Evolutionary conservation across 2,113 vertebrate species (phyloP).

Genomic region (pig (Sus scrofa)): DNA sequence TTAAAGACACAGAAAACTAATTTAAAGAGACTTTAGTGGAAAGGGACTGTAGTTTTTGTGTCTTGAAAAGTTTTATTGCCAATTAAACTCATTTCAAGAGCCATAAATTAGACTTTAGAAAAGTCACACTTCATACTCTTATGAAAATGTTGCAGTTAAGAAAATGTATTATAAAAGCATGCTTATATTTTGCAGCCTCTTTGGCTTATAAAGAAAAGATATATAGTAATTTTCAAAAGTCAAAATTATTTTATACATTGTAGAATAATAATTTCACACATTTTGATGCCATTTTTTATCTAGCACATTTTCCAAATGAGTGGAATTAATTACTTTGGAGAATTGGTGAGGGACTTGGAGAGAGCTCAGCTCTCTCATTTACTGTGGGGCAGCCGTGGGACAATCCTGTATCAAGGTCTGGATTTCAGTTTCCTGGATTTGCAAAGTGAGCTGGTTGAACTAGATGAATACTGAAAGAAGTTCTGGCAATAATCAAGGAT

Average conservation of each 20-base stretch:
- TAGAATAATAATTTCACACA: constrained; percentile 15
- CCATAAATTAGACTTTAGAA: constrained; percentile 62
- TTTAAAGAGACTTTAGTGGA: constrained; percentile 43
- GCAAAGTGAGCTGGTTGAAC: not conserved
- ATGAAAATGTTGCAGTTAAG: constrained; percentile 48
- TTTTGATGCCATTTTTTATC: constrained; percentile 26
- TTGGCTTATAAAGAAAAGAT: constrained; percentile 46
- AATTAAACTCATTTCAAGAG: constrained; percentile 53
- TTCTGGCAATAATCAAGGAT: not conserved
- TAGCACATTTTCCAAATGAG: constrained; percentile 21
- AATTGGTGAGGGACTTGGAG: not conserved
- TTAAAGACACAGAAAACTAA: constrained; percentile 58
- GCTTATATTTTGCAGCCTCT: not conserved
- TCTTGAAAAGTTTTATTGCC: constrained; percentile 64
- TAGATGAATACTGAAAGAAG: not conserved
- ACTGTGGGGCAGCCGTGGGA: not conserved
- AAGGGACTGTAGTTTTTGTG: constrained; percentile 57
- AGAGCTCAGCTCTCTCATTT: not conserved
- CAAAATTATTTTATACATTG: constrained; percentile 42
- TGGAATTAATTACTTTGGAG: constrained; percentile 22
- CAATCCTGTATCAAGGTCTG: not conserved
- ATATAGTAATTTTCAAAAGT: constrained; percentile 13
- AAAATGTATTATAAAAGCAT: constrained; percentile 52
- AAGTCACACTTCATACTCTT: constrained; percentile 25
- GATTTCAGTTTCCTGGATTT: constrained; percentile 34